Evolutionary conservation across 2,113 vertebrate species (phyloP), one percentile per base, ranked within the genome.

Genomic region (Dinomys branickii): DNA sequence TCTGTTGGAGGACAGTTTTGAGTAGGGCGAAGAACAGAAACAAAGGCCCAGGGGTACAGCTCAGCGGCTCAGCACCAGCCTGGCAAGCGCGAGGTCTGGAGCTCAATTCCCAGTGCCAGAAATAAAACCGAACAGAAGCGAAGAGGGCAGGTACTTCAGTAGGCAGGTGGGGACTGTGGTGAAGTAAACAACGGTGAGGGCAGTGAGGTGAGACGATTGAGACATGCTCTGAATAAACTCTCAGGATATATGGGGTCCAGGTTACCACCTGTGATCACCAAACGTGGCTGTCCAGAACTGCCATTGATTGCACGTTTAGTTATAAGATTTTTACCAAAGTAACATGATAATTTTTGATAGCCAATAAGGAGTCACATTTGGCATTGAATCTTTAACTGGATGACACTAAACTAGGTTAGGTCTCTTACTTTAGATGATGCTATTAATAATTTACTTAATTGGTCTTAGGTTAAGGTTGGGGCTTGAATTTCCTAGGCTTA

Each of bases 381-480:
- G 17, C 24, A 41, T 80, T 78, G 17, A 2, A 24, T 95, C 59
- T 88, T 96, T 90, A 92, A 83, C 50, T 71, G 19, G 41, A 61
- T 96, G 91, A 26, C 26, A 22, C 90, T 94, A 91, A 91, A 94
- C 35, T 85, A 83, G 54, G 38, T 92, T 96, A 88, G 35, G 20
- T 94, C 2, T 59, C 82, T 85, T 47, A 78, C 71, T 81, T 83
- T 65, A 69, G 71, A 71, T 54, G 88, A 44, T 59, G 73, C 77
- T 77, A 81, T 96, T 88, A 97, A 85, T 94, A 88, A 93, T 95
- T 97, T 90, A 97, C 38, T 95, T 95, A 92, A 92, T 85, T 95
- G 35, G 50, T 59, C 58, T 82, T 85, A 73, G 58, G 44, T 91
- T 93, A 58, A 26, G 17, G 28, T 30, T 94, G 73, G 90, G 38